phyloP scores from a whole-genome alignment of 1,140 invertebrate genomes.

The Hylaeus anthracinus region DNA sequence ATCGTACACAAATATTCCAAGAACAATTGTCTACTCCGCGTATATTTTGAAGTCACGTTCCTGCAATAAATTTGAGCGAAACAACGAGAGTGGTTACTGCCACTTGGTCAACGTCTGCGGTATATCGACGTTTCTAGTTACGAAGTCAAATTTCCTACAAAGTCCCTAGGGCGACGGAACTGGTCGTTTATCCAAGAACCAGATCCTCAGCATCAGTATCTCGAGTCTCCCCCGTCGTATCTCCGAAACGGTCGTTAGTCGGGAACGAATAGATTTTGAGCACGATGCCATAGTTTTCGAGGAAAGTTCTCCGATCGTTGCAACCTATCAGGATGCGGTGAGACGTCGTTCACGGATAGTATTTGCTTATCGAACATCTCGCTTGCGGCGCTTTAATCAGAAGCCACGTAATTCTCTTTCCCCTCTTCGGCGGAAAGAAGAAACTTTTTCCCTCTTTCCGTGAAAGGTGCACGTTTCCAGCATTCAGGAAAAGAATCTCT shows the following conservation, averaged over 20 bases:
- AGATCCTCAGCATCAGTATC: neutral
- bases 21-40: neutral
- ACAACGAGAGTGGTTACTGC: too few relatives aligned
- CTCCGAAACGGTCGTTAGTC: slow-evolving; percentile 62
- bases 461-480: neutral
- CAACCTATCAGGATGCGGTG: slow-evolving; percentile 8
- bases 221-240: slow-evolving; percentile 33
- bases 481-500: neutral
- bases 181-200: slow-evolving; percentile 7
- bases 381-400: slow-evolving; percentile 48
- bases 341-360: slow-evolving; percentile 26
- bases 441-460: neutral
- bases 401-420: slow-evolving; percentile 37
- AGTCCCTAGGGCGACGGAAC: neutral
- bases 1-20: too few relatives aligned
- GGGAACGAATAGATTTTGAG: slow-evolving; percentile 63
- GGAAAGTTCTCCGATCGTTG: slow-evolving; percentile 37
- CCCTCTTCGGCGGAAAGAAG: neutral
- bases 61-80: too few relatives aligned
- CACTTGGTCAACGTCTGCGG: neutral
- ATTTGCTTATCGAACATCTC: slow-evolving; percentile 48
- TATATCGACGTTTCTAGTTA: neutral
- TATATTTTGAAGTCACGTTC: too few relatives aligned
- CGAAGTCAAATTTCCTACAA: neutral
- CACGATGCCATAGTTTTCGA: slow-evolving; percentile 39